phyloP scores from a whole-genome alignment of 2,113 vertebrate species.

The Balaenoptera acutorostrata region DNA sequence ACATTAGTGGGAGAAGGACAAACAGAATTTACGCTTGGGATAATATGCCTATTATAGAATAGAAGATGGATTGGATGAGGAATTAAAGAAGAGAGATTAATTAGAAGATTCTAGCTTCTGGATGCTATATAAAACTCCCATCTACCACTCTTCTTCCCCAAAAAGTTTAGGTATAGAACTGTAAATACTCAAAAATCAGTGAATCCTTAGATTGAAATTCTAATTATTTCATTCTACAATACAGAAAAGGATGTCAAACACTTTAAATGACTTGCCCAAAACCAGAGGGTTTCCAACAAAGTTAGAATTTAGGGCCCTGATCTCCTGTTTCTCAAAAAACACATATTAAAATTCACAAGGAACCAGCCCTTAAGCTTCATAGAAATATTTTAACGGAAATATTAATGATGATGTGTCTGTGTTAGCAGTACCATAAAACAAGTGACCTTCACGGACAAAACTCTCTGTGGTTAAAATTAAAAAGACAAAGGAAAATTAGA shows the following conservation, averaged over 20 bases:
- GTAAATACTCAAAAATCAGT: neutral
- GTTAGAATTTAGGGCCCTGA: neutral
- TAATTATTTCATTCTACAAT: neutral
- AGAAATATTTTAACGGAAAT: constrained; percentile 42
- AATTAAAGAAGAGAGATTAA: neutral
- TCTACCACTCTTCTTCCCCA: neutral
- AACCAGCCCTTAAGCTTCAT: constrained; percentile 3
- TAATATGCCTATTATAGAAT: neutral
- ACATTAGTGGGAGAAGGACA: neutral
- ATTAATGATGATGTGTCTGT: constrained; percentile 16
- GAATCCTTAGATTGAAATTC: neutral
- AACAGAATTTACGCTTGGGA: neutral
- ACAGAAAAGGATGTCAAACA: neutral
- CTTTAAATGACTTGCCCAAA: constrained; percentile 24
- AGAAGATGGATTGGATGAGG: neutral
- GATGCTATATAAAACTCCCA: neutral
- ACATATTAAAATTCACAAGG: constrained; percentile 1
- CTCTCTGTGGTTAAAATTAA: constrained; percentile 52
- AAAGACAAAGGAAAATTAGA: constrained; percentile 55
- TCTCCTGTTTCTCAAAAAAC: neutral
- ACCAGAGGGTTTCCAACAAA: neutral
- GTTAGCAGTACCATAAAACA: neutral
- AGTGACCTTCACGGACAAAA: constrained; percentile 30
- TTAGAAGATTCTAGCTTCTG: neutral
- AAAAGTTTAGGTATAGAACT: neutral